phyloP scores from a whole-genome alignment of 2,888 invertebrate genomes.

The Drosophila suboccidentalis region DNA sequence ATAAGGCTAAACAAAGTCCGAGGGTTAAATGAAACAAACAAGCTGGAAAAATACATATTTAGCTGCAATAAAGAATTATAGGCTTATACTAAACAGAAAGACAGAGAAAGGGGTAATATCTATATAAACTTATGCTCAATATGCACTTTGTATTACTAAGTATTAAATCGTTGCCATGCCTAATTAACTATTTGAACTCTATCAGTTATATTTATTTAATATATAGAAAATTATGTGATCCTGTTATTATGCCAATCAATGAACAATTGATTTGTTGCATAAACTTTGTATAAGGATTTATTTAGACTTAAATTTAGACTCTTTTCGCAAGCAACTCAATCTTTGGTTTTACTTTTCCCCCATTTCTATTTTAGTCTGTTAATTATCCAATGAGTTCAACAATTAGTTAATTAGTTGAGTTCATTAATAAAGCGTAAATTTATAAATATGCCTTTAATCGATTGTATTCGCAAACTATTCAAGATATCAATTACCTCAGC shows the following conservation, averaged over 20 bases:
- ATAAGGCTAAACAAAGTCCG: conserved; percentile 8
- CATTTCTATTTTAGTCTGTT: background rate
- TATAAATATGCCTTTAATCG: conserved; percentile 12
- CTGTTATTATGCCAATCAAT: too few species aligned
- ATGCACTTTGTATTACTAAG: background rate
- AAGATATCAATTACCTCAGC: conserved; percentile 46
- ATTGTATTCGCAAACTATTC: conserved; percentile 27
- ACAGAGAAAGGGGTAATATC: background rate
- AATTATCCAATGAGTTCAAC: conserved; percentile 12
- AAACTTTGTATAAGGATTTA: too few species aligned
- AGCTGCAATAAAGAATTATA: conserved; percentile 24
- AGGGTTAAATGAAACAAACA: conserved; percentile 11
- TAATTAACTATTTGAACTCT: background rate
- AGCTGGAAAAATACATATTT: conserved; percentile 5
- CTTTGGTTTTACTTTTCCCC: background rate
- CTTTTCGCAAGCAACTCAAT: background rate
- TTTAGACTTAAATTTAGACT: background rate
- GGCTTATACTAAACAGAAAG: background rate
- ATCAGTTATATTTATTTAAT: too few species aligned
- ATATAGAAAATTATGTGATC: too few species aligned
- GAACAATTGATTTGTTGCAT: too few species aligned
- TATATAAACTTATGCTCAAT: background rate
- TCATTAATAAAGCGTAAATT: conserved; percentile 26
- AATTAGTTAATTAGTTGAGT: conserved; percentile 48
- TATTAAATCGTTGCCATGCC: background rate